These are phyloP conservation scores for Tetragnatha montana DNA, from an alignment of 2,888 invertebrate species.

Conservation along the genomic window DNA sequence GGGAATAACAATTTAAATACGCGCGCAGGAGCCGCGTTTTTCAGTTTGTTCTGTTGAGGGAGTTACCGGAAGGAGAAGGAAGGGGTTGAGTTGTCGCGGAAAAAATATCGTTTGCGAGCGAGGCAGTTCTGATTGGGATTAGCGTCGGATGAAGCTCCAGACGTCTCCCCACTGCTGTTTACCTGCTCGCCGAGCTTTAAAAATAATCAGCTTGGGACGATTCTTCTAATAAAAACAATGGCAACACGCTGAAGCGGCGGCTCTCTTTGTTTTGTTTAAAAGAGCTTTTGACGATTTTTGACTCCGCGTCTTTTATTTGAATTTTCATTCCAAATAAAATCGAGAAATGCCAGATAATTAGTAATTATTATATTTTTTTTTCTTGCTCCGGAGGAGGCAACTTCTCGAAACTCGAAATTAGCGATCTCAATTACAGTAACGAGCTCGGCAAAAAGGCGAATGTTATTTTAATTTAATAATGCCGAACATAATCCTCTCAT, in stretches of 20 bases:
- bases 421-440: constrained; percentile 61
- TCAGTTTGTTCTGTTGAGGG: constrained; percentile 5
- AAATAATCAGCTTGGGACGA: constrained; percentile 25
- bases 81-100: constrained; percentile 12
- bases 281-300: constrained; percentile 53
- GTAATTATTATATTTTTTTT: constrained; percentile 67
- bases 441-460: constrained; percentile 54
- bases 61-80: not conserved
- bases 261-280: constrained; percentile 23
- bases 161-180: constrained; percentile 36
- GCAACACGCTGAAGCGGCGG: constrained; percentile 29
- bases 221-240: constrained; percentile 29
- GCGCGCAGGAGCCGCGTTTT: constrained; percentile 4
- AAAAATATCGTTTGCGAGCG: constrained; percentile 39
- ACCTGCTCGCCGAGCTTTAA: constrained; percentile 25
- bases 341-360: constrained; percentile 28
- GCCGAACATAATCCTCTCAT: constrained; percentile 50
- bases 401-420: constrained; percentile 43
- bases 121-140: not conserved
- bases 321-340: constrained; percentile 55
- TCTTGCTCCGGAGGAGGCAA: constrained; percentile 13
- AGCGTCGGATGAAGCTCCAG: constrained; percentile 7
- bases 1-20: constrained; percentile 49
- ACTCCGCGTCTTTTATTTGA: constrained; percentile 57
- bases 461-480: constrained; percentile 70